Evolutionary conservation across 2,888 invertebrate genomes (phyloP), one percentile per base, ranked within the genome.

Genomic region (Xylota sylvarum): DNA sequence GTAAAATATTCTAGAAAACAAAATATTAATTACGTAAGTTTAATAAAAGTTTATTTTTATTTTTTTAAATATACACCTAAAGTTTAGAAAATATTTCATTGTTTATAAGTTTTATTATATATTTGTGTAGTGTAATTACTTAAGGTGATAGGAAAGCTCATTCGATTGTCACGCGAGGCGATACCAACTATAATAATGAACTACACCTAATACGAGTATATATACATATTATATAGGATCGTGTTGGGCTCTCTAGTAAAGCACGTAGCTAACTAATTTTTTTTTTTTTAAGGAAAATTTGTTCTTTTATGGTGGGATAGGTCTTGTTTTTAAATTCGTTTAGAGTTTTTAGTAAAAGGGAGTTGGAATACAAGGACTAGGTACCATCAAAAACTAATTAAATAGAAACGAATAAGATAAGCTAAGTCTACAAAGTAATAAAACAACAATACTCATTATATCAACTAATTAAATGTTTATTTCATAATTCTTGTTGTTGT

Each of bases 391-490:
- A 40, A 56, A 43, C 2, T 4, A 37, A 43, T 10, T 10, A 48
- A 10, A 50, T 40, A 7, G 3, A 46, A 12, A 2, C 14, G 17
- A 58, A 27, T n/a, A n/a, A n/a, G n/a, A n/a, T n/a, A 60, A 17
- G 35, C 27, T 23, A 30, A 48, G 0, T 0, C 35, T 67, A 62
- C 46, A 69, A 64, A 58, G 27, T 7, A 69, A 72, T 62, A 6
- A 78, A 52, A 76, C 72, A 76, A 32, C 56, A 72, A 46, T 43
- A 74, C 37, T 73, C 69, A 73, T 60, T 73, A 74, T 84, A 74
- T 76, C 80, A 82, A 82, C 82, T 82, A 86, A 67, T 81, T 73
- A 67, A 86, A 73, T 72, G 50, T 86, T 80, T 80, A 82, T 86
- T 85, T 77, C 60, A 64, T 83, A 56, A 19, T 83, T 76, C 3